phyloP scores from a whole-genome alignment of 1,140 invertebrate genomes.

The Macrobrachium rosenbergii region DNA sequence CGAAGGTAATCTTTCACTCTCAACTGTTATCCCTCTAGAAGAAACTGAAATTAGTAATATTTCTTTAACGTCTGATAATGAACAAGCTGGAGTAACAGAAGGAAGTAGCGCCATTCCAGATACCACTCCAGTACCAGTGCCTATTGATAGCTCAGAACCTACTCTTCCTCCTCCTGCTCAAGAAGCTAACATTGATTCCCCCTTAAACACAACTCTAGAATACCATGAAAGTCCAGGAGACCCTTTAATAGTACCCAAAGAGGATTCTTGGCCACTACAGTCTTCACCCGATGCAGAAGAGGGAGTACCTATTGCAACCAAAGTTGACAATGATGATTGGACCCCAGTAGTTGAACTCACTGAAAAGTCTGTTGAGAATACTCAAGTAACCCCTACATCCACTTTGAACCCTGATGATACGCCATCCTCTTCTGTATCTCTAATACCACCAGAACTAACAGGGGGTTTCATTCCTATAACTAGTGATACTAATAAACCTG shows the following conservation, averaged over 20 bases:
- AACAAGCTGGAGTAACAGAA: background rate
- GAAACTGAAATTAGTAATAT: background rate
- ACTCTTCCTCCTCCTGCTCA: background rate
- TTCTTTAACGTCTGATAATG: background rate
- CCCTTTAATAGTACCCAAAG: too few species aligned
- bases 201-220: too few species aligned
- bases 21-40: background rate
- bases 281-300: background rate
- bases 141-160: background rate
- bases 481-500: slow-evolving; percentile 18
- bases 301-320: background rate
- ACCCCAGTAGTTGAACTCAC: slow-evolving; percentile 44
- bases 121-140: background rate
- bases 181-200: background rate
- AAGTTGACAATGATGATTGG: slow-evolving; percentile 40
- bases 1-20: background rate
- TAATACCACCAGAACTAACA: slow-evolving; percentile 34
- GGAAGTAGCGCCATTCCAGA: background rate
- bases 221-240: too few species aligned
- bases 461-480: slow-evolving; percentile 50
- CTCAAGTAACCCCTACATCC: slow-evolving; percentile 4
- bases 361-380: slow-evolving; percentile 16
- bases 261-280: too few species aligned
- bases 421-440: background rate
- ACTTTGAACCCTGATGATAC: background rate